phyloP scores from a whole-genome alignment of 2,113 vertebrate species.

The Phaethon lepturus region DNA sequence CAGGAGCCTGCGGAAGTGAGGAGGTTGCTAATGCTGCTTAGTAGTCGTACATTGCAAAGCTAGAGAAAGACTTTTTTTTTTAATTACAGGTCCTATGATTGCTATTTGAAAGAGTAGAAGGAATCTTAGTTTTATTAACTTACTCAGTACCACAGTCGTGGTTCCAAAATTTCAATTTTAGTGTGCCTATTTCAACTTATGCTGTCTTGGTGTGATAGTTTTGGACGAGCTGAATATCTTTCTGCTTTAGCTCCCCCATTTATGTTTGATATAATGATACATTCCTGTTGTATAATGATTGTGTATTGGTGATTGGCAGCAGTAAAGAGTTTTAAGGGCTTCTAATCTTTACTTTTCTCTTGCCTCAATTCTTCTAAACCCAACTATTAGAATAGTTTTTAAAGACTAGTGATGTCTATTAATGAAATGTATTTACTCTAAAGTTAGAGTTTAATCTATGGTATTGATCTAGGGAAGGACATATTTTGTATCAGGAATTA shows the following conservation, averaged over 20 bases:
- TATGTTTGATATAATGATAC: neutral
- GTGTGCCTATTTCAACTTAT: neutral
- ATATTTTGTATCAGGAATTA: neutral
- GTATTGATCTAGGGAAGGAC: neutral
- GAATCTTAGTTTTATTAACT: neutral
- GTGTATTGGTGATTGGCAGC: neutral
- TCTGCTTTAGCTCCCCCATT: neutral
- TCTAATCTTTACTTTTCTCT: neutral
- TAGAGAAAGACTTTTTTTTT: neutral
- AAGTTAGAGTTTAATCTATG: neutral
- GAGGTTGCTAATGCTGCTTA: neutral
- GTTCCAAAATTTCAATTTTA: neutral
- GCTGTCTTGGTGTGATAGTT: neutral
- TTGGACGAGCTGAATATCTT: neutral
- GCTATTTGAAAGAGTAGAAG: neutral
- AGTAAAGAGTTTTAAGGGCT: neutral
- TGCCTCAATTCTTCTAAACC: neutral
- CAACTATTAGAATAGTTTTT: neutral
- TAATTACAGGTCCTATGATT: neutral
- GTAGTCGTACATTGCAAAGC: neutral
- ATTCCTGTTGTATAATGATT: neutral
- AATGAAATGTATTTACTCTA: neutral
- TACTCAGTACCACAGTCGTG: rapidly evolving
- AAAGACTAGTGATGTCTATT: neutral
- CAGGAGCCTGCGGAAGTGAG: neutral